phyloP scores from a whole-genome alignment of 2,113 vertebrate genomes.

The Cricetomys ansorgei region DNA sequence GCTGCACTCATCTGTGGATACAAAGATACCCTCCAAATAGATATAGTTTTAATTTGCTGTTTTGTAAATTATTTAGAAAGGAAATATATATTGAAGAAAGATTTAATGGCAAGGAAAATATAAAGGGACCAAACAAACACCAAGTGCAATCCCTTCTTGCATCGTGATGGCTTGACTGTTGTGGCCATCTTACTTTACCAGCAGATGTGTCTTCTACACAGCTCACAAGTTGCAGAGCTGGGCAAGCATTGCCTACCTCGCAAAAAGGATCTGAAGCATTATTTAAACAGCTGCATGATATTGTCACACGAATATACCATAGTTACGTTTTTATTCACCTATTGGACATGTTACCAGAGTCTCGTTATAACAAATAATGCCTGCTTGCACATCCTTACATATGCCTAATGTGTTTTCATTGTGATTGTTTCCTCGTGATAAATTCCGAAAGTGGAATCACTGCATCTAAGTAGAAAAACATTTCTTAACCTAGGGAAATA shows the following conservation, averaged over 20 bases:
- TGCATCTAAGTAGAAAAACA: background rate
- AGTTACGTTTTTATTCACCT: conserved; percentile 44
- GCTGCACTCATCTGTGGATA: background rate
- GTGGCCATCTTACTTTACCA: background rate
- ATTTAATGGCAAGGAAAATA: background rate
- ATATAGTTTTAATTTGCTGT: background rate
- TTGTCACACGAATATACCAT: background rate
- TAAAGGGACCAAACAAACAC: conserved; percentile 11
- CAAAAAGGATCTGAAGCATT: conserved; percentile 30
- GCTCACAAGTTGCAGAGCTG: background rate
- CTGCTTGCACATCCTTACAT: background rate
- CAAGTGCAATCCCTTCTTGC: background rate
- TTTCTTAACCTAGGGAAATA: background rate
- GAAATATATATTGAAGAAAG: conserved; percentile 16
- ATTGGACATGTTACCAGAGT: background rate
- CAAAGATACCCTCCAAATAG: background rate
- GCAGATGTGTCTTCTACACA: background rate
- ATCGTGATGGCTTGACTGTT: background rate
- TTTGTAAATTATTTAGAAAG: conserved; percentile 9
- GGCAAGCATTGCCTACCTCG: background rate
- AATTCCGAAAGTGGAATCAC: conserved; percentile 32
- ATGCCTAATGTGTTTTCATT: conserved; percentile 42
- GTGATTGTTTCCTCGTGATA: conserved; percentile 42
- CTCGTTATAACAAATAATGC: conserved; percentile 1
- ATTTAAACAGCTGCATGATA: conserved; percentile 28